Base-by-base conservation (phyloP, 2,888 invertebrate species). In the Chymomyza procnemis region DNA sequence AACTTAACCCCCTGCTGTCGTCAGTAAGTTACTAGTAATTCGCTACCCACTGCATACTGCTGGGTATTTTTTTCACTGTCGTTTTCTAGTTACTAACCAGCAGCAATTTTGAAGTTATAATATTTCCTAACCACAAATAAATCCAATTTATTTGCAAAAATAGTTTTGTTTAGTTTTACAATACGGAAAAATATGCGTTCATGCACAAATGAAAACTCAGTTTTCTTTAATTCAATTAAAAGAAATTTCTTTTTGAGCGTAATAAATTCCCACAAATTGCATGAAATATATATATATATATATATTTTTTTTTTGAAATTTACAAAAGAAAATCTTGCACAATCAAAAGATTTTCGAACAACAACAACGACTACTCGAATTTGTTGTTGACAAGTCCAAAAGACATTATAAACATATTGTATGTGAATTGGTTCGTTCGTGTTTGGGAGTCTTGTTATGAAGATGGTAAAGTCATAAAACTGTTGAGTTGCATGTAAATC, bases 401-500 rank as follows among this genome's bases (percentile, higher is more conserved):
- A 41, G 12, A 41, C 34, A 41, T 41, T 41, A 14, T 41, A 18
- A 21, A 54, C 54, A 21, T n/a, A 47, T 12, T 61, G 26, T 57
- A 64, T 62, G 55, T 63, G 26, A 6, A 50, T 50, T 52, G 19
- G 56, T 30, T 3, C 41, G 56, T 30, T 3, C 41, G 55, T 19
- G 18, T 64, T 46, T 55, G 19, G 60, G 61, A 78, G 66, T 59
- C 71, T 75, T 72, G 74, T 74, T 41, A 85, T 87, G 72, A 87
- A 87, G 83, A 85, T 78, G 88, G 88, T 78, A 78, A 71, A 86
- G 82, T 86, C 83, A 88, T 83, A 83, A 87, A 83, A 88, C 87
- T 84, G 88, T 88, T 84, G 85, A 81, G 79, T 84, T 84, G 87
- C 83, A 84, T 87, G 83, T 88, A 84, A 84, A 88, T 84, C 88